These are phyloP conservation scores for Unio delphinus DNA, from an alignment of 2,888 invertebrate genomes.

Conservation along the genomic window DNA sequence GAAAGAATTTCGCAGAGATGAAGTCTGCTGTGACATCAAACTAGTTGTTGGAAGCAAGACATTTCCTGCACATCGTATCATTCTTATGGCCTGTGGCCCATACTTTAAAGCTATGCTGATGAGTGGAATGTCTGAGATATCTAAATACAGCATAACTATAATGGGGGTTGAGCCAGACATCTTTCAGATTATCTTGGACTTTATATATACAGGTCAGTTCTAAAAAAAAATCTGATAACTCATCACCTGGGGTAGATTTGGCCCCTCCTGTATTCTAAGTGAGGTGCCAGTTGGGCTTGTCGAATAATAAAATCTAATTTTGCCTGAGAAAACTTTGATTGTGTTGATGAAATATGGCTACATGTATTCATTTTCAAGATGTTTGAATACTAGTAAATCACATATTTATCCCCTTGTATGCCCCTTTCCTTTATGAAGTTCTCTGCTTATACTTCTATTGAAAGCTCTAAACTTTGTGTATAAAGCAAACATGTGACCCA, in stretches of 20 bases:
- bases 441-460: too few species aligned
- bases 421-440: too few species aligned
- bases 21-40: conserved; percentile 50
- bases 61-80: conserved; percentile 82
- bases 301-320: background rate
- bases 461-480: too few species aligned
- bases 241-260: background rate
- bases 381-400: too few species aligned
- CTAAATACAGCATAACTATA: conserved; percentile 84
- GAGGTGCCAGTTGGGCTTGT: background rate
- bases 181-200: conserved; percentile 84
- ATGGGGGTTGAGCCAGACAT: conserved; percentile 79
- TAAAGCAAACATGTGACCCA: too few species aligned
- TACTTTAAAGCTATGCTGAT: conserved; percentile 96
- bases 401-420: too few species aligned
- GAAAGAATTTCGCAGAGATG: conserved; percentile 31
- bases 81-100: conserved; percentile 89
- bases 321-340: background rate
- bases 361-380: too few species aligned
- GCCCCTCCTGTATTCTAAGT: background rate
- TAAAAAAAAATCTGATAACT: background rate
- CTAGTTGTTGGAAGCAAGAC: conserved; percentile 42
- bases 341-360: too few species aligned
- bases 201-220: conserved; percentile 85
- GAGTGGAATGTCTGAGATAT: conserved; percentile 86